Percentiles rank a stretch among this genome's conserved stretches.
These are phyloP conservation scores for Thalassaphorura encarpata DNA, from an alignment of 1,140 invertebrate species.

Conservation along the genomic window DNA sequence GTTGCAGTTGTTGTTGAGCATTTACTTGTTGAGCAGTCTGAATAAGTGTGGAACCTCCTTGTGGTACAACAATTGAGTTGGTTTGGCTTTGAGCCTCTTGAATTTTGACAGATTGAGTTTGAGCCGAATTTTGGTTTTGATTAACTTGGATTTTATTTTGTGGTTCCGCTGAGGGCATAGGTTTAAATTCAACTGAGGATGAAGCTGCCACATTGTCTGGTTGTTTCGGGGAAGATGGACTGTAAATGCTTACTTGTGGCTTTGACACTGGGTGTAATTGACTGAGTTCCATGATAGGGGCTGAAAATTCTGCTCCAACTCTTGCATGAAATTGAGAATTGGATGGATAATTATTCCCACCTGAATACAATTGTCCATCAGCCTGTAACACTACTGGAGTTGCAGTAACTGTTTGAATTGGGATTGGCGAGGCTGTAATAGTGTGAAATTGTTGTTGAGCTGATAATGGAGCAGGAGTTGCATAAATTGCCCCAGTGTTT, in stretches of 20 bases:
- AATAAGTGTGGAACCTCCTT: neutral
- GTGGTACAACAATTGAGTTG: neutral
- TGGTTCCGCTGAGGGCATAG: neutral
- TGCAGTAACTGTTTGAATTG: neutral
- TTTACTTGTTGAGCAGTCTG: neutral
- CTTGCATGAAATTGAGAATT: neutral
- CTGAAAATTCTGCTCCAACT: neutral
- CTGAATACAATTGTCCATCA: neutral
- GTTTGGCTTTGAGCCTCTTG: constrained; percentile 3
- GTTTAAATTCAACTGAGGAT: neutral
- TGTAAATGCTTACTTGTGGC: neutral
- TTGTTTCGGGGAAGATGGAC: constrained; percentile 36
- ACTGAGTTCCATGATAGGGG: neutral
- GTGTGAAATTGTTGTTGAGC: constrained; percentile 1
- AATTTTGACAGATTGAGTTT: constrained; percentile 1
- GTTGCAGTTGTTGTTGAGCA: neutral
- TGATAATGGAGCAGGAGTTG: constrained; percentile 3
- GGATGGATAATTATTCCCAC: neutral
- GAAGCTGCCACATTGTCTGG: neutral
- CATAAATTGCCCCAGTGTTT: constrained; percentile 19
- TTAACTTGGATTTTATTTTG: constrained; percentile 8
- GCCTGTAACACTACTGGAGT: neutral
- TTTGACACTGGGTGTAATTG: neutral
- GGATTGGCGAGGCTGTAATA: neutral
- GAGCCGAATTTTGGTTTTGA: constrained; percentile 7